Evolutionary conservation across 2,113 vertebrate species (phyloP).

Genomic region (Varanus komodoensis): DNA sequence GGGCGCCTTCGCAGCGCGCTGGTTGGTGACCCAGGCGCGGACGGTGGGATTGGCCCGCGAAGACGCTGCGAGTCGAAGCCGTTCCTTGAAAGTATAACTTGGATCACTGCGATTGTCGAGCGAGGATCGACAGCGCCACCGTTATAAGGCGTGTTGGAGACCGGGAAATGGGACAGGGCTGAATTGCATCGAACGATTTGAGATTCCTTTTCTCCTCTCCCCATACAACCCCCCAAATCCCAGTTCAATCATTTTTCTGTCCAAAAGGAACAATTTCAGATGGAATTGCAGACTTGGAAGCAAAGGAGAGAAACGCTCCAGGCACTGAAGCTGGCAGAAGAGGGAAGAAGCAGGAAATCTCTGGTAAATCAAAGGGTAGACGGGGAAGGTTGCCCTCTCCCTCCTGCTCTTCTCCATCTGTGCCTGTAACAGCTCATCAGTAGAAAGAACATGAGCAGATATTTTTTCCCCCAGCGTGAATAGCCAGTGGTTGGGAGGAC

Average conservation of each 20-base stretch:
- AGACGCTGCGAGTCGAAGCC: neutral
- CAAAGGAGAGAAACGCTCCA: neutral
- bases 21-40: neutral
- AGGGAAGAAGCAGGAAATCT: neutral
- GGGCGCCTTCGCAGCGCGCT: neutral
- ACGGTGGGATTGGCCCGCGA: neutral
- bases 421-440: neutral
- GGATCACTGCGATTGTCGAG: neutral
- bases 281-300: neutral
- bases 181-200: neutral
- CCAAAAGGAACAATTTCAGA: slow-evolving; percentile 19
- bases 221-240: neutral
- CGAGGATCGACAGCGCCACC: neutral
- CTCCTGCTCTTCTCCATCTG: too few relatives aligned
- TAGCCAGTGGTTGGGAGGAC: neutral
- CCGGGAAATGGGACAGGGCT: neutral
- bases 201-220: neutral
- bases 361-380: neutral
- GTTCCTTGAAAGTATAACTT: neutral
- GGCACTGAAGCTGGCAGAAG: neutral
- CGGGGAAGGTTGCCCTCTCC: too few relatives aligned
- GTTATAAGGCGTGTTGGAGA: neutral
- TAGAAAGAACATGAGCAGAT: neutral
- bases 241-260: neutral
- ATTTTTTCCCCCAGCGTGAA: neutral